Evolutionary conservation across 2,888 invertebrate species (phyloP), one percentile per base, ranked within the genome.

Genomic region (Volucella zonaria): DNA sequence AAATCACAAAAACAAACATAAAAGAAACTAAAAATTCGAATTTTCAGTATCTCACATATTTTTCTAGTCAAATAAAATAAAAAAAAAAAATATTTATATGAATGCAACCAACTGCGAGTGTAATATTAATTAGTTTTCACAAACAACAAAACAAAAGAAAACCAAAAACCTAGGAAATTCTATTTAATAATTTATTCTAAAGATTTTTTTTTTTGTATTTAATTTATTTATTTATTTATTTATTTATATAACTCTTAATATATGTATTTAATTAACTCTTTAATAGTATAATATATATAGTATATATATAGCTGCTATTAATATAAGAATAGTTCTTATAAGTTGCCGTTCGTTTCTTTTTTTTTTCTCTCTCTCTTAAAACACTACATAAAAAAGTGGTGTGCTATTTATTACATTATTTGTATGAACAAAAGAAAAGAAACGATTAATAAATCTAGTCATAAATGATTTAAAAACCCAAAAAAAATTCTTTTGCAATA

Each of bases 61-160:
- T 88, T 87, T 87, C 87, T 88, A 88, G 88, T 88, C 88, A 88
- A 86, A 87, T 87, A 87, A 81, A 85, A 78, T 64, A 85, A 45
- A 49, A 81, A 62, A 49, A 67, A 68, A 80, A 75, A 31, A 79
- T 67, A 62, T 74, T 64, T 56, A 74, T 79, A 74, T 85, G 64
- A 54, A 85, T 59, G 59, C 71, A 71, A 73, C 76, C 66, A 78
- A 67, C 67, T 62, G 47, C 61, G 51, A 73, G 81, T 85, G 81
- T 85, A 81, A 85, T 85, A 85, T 85, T 73, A 51, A 67, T 54
- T 71, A 74, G 42, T 82, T 82, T 82, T 52, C 71, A 64, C 40
- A 47, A 49, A 59, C 18, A 49, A 56, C 14, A 52, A 56, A 68
- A 82, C 45, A 71, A 73, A 56, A 76, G 45, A 73, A 81, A 82